Percentiles rank a stretch among this genome's conserved stretches.
These are phyloP conservation scores for Arenicola marina DNA, from an alignment of 2,888 invertebrate genomes.

Conservation along the genomic window DNA sequence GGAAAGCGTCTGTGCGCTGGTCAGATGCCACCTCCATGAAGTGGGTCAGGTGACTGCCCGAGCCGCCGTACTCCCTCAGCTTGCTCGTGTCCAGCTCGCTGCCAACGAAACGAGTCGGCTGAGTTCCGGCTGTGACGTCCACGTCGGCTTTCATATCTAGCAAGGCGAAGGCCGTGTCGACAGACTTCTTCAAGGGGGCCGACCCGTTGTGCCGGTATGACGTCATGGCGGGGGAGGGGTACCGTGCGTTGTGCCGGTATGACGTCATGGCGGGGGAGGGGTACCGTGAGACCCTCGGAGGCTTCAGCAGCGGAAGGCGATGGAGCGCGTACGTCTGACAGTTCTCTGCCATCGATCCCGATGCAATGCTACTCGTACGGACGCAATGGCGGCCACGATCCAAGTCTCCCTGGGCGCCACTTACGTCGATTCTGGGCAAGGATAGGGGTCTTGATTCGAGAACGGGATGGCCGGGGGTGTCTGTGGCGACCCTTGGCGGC, in stretches of 20 bases:
- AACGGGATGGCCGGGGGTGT: background rate
- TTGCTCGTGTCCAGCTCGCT: conserved; percentile 17
- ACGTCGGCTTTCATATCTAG: background rate
- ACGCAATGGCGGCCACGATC: background rate
- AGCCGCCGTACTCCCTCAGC: background rate
- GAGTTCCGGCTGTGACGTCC: background rate
- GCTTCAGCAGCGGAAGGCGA: no score
- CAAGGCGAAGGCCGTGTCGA: conserved; percentile 7
- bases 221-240: background rate
- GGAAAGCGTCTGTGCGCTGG: conserved; percentile 9
- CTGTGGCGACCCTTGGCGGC: background rate
- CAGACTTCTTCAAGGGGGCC: background rate
- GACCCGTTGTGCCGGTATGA: background rate
- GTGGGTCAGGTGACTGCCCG: background rate
- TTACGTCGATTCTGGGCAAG: background rate
- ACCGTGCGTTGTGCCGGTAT: background rate
- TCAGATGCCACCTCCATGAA: conserved; percentile 5
- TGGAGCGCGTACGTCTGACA: background rate
- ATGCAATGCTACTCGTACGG: background rate
- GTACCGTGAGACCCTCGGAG: no score
- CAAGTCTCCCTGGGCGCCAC: background rate
- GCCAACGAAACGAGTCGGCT: conserved; percentile 5
- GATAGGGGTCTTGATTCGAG: no score
- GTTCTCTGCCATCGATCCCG: no score
- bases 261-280: background rate